These are phyloP conservation scores for Phenganax marumi DNA, from an alignment of 92 coral and sea anemone species.

Conservation along the genomic window DNA sequence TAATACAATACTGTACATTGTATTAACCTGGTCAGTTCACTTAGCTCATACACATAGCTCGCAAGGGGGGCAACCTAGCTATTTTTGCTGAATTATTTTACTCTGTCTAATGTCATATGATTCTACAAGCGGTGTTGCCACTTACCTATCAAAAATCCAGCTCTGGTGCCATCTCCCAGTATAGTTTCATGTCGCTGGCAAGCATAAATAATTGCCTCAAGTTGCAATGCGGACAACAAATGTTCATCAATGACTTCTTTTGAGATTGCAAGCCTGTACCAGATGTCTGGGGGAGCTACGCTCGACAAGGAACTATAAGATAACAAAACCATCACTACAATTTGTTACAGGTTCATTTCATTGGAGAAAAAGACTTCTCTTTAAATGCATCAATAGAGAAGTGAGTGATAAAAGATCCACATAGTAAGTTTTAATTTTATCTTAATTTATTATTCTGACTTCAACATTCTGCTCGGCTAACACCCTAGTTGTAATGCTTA, in stretches of 20 bases:
- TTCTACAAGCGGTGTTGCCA: background rate
- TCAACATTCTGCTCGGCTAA: too few species aligned
- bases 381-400: too few species aligned
- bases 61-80: too few species aligned
- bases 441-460: too few species aligned
- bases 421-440: too few species aligned
- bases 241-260: constrained; percentile 71
- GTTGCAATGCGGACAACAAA: constrained; percentile 84
- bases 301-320: constrained; percentile 82
- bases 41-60: too few species aligned
- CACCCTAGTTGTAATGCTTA: constrained; percentile 12
- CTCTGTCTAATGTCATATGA: too few species aligned
- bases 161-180: constrained; percentile 90
- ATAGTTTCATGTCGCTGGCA: constrained; percentile 86
- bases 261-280: constrained; percentile 73
- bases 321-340: background rate
- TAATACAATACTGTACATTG: too few species aligned
- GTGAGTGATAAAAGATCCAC: too few species aligned
- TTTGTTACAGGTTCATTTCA: background rate
- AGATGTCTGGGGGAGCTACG: constrained; percentile 87
- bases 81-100: too few species aligned
- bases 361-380: background rate
- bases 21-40: too few species aligned
- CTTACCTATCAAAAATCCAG: constrained; percentile 93
- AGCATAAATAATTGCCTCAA: constrained; percentile 93